Evolutionary conservation across 2,888 invertebrate genomes (phyloP).

Genomic region (Eugnorisma glareosa): DNA sequence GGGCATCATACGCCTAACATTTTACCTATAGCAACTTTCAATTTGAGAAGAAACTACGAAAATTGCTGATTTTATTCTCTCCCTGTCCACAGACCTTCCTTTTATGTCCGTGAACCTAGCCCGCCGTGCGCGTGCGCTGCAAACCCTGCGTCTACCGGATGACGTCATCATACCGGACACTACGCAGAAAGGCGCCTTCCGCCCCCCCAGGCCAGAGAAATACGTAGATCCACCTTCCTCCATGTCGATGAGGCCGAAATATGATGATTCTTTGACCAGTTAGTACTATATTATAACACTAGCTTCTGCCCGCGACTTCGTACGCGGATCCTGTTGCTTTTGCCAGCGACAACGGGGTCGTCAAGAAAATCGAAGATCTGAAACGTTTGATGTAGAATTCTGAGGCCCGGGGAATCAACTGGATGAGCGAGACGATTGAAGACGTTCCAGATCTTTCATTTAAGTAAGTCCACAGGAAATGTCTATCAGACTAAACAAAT

Average conservation of each 20-base stretch:
- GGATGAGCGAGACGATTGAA: too few relatives aligned
- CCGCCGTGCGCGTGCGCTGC: slow-evolving; percentile 84
- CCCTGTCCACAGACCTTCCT: slow-evolving; percentile 78
- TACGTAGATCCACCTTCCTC: slow-evolving; percentile 78
- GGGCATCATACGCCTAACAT: not conserved
- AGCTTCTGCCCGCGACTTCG: too few relatives aligned
- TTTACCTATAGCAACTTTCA: not conserved
- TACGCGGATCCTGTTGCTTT: too few relatives aligned
- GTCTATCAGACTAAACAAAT: too few relatives aligned
- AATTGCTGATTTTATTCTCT: not conserved
- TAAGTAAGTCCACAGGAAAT: too few relatives aligned
- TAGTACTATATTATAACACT: slow-evolving; percentile 63
- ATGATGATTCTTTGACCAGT: slow-evolving; percentile 80
- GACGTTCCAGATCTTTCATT: too few relatives aligned
- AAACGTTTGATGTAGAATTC: too few relatives aligned
- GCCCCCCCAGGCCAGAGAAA: slow-evolving; percentile 80
- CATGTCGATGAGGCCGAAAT: slow-evolving; percentile 82
- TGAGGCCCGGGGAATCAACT: too few relatives aligned
- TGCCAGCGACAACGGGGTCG: too few relatives aligned
- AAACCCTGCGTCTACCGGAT: slow-evolving; percentile 84
- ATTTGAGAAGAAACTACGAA: not conserved
- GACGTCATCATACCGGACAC: slow-evolving; percentile 85
- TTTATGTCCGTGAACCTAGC: slow-evolving; percentile 87
- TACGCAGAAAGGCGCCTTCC: slow-evolving; percentile 79
- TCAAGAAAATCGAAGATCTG: too few relatives aligned